Conservation (phyloP, 1,140 invertebrate species). For the Heliothis virescens region DNA sequence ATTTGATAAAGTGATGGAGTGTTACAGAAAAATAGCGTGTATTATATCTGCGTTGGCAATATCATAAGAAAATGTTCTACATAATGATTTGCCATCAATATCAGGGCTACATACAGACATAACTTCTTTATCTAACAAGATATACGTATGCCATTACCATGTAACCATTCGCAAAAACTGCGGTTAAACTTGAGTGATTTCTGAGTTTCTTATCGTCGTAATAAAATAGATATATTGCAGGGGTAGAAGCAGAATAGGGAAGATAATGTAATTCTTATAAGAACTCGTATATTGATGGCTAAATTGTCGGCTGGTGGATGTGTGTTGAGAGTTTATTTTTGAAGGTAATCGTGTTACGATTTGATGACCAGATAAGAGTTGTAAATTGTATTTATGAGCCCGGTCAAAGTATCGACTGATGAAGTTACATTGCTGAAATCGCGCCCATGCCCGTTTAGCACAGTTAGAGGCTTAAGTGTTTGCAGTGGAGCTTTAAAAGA, state of each 20-base stretch:
- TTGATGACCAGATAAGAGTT: too few relatives aligned
- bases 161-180: not conserved
- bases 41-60: not conserved
- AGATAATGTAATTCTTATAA: not conserved
- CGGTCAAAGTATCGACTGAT: too few relatives aligned
- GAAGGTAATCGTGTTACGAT: too few relatives aligned
- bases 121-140: constrained; percentile 8
- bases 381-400: too few relatives aligned
- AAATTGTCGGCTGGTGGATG: too few relatives aligned
- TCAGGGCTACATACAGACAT: not conserved
- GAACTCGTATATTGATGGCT: too few relatives aligned
- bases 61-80: not conserved
- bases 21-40: not conserved
- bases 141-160: not conserved
- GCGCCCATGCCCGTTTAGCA: too few relatives aligned
- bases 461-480: too few relatives aligned
- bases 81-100: constrained; percentile 5
- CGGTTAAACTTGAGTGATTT: not conserved
- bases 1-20: not conserved
- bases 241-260: not conserved
- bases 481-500: too few relatives aligned
- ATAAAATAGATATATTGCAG: constrained; percentile 1
- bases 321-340: too few relatives aligned
- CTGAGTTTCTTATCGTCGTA: not conserved
- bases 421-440: too few relatives aligned